These are phyloP conservation scores for Augiades crinisus DNA, from an alignment of 2,888 invertebrate species.

Conservation along the genomic window DNA sequence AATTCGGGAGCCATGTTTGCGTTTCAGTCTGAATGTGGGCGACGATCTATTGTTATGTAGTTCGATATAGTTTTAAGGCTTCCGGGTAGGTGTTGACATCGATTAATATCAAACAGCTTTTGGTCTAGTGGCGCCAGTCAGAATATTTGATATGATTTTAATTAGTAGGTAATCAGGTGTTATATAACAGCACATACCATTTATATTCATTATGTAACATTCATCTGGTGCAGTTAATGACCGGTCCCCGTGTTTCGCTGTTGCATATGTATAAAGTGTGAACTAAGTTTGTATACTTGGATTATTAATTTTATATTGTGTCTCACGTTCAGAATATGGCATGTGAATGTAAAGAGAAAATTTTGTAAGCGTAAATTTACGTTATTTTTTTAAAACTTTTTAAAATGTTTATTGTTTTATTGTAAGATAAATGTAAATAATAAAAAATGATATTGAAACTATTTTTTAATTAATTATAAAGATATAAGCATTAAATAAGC, in stretches of 20 bases:
- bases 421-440: no score
- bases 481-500: no score
- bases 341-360: no score
- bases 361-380: no score
- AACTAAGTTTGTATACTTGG: no score
- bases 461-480: no score
- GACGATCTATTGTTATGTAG: constrained; percentile 32
- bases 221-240: not conserved
- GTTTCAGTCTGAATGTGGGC: constrained; percentile 30
- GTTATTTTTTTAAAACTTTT: no score
- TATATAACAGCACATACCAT: not conserved
- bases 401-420: no score
- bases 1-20: constrained; percentile 27
- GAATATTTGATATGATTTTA: constrained; percentile 5
- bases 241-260: not conserved
- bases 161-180: constrained; percentile 1
- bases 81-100: constrained; percentile 29
- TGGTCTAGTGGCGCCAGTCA: constrained; percentile 3
- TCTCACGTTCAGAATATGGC: no score
- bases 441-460: no score
- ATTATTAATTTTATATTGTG: no score
- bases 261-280: no score
- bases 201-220: not conserved
- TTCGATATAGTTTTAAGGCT: constrained; percentile 20
- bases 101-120: constrained; percentile 31